Evolutionary conservation across 2,797 vertebrate species (phyloP).

Genomic region (Oreochromis grahami): DNA sequence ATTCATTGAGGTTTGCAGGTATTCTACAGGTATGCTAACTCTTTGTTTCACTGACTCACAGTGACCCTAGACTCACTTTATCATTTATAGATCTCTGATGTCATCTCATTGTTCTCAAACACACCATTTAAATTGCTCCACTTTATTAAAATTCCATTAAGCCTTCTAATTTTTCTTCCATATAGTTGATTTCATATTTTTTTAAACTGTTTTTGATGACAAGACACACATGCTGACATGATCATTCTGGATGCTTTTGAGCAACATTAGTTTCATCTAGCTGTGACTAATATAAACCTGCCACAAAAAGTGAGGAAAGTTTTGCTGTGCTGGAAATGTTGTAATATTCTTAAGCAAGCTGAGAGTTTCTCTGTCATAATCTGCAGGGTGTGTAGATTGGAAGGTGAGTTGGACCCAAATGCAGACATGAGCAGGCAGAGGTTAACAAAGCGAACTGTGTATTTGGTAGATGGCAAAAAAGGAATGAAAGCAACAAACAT

Average conservation of each 20-base stretch:
- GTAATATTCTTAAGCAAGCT: neutral
- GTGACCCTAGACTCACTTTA: neutral
- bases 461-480: neutral
- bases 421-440: neutral
- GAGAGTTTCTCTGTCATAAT: neutral
- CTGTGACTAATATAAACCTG: neutral
- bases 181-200: neutral
- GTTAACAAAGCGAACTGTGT: neutral
- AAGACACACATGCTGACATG: neutral
- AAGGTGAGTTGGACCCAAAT: neutral
- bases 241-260: neutral
- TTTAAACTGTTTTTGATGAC: neutral
- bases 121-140: neutral
- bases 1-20: neutral
- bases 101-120: neutral
- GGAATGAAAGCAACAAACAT: neutral
- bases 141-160: neutral
- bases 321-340: neutral
- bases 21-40: neutral
- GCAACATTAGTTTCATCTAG: neutral
- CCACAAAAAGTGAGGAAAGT: neutral
- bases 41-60: neutral
- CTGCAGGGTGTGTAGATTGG: neutral
- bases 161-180: neutral
- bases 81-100: neutral